A percentile compares a stretch with the other conserved stretches of the same genome.
Conservation (phyloP, 2,113 vertebrate genomes). For the Lophius piscatorius region DNA sequence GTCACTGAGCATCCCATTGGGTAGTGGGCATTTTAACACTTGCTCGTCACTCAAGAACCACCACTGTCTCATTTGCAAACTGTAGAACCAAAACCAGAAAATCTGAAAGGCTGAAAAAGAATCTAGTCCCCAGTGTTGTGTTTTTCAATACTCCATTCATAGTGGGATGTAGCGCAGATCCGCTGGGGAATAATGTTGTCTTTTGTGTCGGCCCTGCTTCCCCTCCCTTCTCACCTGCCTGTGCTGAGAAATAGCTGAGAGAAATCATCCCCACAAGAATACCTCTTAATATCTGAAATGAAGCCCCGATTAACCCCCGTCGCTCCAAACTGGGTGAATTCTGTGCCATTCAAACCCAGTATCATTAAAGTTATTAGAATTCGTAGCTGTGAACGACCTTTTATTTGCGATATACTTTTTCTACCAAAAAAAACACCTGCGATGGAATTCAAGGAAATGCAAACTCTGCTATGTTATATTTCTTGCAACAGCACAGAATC, state of each 20-base stretch:
- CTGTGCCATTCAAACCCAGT: constrained; percentile 20
- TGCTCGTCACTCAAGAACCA: constrained; percentile 26
- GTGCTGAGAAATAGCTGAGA: constrained; percentile 83
- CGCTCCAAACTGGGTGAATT: constrained; percentile 27
- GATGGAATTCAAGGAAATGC: too few species aligned
- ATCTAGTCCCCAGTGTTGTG: constrained; percentile 82
- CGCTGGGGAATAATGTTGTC: constrained; percentile 88
- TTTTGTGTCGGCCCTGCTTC: constrained; percentile 86
- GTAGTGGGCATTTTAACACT: constrained; percentile 69
- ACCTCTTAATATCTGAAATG: constrained; percentile 65
- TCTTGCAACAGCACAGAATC: too few species aligned
- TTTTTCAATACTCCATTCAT: constrained; percentile 96
- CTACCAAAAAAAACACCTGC: too few species aligned
- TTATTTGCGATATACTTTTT: neutral
- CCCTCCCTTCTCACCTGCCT: constrained; percentile 74
- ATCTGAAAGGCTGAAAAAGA: constrained; percentile 85
- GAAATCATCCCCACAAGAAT: constrained; percentile 79
- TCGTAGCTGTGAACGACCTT: neutral
- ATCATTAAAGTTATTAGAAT: constrained; percentile 36
- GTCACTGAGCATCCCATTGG: constrained; percentile 57
- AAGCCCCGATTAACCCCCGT: constrained; percentile 53
- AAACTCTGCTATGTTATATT: too few species aligned
- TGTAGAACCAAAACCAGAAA: constrained; percentile 64
- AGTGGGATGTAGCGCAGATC: constrained; percentile 79
- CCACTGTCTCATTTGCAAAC: constrained; percentile 48